phyloP scores from a whole-genome alignment of 2,797 vertebrate genomes.

The Halcyon badia region DNA sequence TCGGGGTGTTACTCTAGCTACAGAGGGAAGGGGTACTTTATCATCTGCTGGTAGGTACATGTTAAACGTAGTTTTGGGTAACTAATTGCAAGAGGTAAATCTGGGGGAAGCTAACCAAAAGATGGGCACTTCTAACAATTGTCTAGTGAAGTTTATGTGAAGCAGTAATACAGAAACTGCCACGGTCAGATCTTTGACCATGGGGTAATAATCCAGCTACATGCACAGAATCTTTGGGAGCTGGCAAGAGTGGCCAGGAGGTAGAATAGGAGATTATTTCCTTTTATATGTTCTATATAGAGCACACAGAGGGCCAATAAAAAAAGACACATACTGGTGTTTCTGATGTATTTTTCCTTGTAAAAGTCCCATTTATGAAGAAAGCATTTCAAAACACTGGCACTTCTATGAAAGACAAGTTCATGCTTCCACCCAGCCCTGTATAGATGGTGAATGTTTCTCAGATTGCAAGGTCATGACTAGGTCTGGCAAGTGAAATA shows the following conservation, averaged over 20 bases:
- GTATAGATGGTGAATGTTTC: not conserved
- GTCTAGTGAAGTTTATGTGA: not conserved
- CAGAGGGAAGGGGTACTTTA: not conserved
- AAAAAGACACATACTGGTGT: not conserved
- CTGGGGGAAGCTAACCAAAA: not conserved
- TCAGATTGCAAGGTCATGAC: not conserved
- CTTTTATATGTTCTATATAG: not conserved
- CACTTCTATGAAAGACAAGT: not conserved
- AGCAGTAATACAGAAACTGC: not conserved
- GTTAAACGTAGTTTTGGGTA: not conserved
- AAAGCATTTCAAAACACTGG: not conserved
- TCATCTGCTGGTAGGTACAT: not conserved
- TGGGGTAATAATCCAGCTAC: not conserved
- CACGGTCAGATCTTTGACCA: not conserved
- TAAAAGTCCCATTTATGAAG: not conserved
- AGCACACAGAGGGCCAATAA: not conserved
- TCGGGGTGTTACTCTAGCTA: not conserved
- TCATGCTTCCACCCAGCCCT: not conserved
- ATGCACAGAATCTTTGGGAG: not conserved
- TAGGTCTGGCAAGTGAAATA: not conserved
- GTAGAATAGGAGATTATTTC: not conserved
- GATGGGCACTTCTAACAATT: not conserved
- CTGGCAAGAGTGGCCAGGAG: not conserved
- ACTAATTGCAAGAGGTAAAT: not conserved
- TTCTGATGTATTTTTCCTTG: not conserved